Percentiles rank a stretch among this genome's conserved stretches.
Evolutionary conservation across 2,797 vertebrate species (phyloP).

Genomic region (Manis javanica): DNA sequence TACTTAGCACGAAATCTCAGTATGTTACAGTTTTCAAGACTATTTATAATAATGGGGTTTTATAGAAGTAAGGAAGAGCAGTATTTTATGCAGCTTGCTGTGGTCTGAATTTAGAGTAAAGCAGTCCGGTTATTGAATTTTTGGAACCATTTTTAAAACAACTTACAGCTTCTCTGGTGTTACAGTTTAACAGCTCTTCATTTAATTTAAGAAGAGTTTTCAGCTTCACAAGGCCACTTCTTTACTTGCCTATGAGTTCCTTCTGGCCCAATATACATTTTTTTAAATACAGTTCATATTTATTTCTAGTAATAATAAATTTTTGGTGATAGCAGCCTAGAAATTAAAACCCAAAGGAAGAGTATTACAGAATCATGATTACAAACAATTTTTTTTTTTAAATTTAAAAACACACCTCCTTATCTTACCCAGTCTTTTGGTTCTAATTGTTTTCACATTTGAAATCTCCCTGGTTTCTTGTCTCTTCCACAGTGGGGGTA

Average conservation of each 20-base stretch:
- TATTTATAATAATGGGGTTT: not conserved
- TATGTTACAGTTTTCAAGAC: not conserved
- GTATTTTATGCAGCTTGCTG: not conserved
- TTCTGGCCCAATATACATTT: not conserved
- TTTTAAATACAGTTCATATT: not conserved
- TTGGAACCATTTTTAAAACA: not conserved
- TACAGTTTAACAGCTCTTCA: slow-evolving; percentile 8
- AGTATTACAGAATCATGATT: not conserved
- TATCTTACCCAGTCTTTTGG: not conserved
- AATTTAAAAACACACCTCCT: not conserved
- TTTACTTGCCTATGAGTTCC: not conserved
- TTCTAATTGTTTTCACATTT: not conserved
- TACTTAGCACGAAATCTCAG: not conserved
- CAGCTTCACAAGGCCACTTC: not conserved
- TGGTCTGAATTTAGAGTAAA: not conserved
- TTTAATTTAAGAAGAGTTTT: slow-evolving; percentile 42
- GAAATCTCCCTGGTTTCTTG: not conserved
- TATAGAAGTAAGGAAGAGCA: not conserved
- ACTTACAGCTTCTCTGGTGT: not conserved
- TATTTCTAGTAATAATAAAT: slow-evolving; percentile 23
- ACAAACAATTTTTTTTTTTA: slow-evolving; percentile 17
- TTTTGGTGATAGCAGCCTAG: not conserved
- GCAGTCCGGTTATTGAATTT: slow-evolving; percentile 12
- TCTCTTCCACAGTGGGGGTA: not conserved
- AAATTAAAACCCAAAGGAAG: not conserved